Evolutionary conservation across 2,797 vertebrate genomes (phyloP).

Genomic region (Nannoperca australis): DNA sequence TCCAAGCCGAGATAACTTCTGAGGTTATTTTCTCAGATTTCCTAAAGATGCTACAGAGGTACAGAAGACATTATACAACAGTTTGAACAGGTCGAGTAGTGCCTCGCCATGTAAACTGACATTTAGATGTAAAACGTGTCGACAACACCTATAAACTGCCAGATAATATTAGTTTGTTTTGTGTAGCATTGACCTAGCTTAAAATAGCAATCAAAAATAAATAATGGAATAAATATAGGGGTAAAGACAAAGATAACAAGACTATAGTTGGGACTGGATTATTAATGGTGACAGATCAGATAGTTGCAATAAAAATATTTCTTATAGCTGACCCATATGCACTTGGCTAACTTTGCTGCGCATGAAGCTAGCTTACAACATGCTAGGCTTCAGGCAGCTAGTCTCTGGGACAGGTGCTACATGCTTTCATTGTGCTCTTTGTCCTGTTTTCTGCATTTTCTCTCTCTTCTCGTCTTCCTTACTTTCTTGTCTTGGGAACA

Average conservation of each 20-base stretch:
- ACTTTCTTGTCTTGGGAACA: constrained; percentile 35
- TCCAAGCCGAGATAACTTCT: neutral
- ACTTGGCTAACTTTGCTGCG: neutral
- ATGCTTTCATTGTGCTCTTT: constrained; percentile 7
- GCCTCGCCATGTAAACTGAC: neutral
- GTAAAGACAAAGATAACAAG: neutral
- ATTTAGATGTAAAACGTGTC: neutral
- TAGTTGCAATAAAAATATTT: neutral
- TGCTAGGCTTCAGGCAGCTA: neutral
- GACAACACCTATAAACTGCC: neutral
- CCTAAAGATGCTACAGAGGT: neutral
- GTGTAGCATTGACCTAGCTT: neutral
- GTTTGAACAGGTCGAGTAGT: neutral
- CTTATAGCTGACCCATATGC: neutral
- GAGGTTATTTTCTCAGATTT: neutral
- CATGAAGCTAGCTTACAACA: neutral
- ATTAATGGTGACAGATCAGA: no score
- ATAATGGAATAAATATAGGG: neutral
- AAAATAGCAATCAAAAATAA: neutral
- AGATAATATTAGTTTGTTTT: neutral
- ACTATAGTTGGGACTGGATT: neutral
- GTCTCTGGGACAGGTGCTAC: constrained; percentile 10
- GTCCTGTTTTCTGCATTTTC: constrained; percentile 18
- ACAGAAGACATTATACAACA: neutral
- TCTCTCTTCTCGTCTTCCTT: neutral